Conservation (phyloP, 2,888 invertebrate species). For the Andrena haemorrhoa region DNA sequence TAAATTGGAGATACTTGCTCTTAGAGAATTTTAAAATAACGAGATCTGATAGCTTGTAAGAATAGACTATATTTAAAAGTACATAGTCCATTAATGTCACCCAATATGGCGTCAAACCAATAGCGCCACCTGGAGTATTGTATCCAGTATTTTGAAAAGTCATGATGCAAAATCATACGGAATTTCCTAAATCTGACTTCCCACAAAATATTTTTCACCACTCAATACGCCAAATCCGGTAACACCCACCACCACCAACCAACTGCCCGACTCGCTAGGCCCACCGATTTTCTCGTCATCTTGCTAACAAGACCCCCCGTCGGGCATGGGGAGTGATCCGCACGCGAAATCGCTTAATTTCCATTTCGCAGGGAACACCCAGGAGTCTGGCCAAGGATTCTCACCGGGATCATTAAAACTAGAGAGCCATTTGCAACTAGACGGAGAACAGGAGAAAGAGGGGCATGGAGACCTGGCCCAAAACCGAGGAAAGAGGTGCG, state of each 20-base stretch:
- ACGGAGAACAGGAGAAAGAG: background rate
- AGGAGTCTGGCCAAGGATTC: background rate
- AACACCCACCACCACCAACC: background rate
- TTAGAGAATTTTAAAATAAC: no score
- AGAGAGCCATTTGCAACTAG: background rate
- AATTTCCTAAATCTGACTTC: no score
- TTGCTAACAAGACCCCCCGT: conserved; percentile 2
- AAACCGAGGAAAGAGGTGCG: conserved; percentile 43
- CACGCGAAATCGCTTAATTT: conserved; percentile 27
- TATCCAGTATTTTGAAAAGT: no score
- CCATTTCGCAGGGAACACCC: conserved; percentile 23
- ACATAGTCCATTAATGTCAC: no score
- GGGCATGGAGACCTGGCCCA: background rate
- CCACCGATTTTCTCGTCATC: background rate
- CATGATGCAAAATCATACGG: no score
- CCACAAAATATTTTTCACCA: no score
- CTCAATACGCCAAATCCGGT: background rate
- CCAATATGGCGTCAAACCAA: no score
- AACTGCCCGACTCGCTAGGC: background rate
- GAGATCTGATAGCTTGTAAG: no score
- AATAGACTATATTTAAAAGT: no score
- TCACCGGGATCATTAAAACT: conserved; percentile 18
- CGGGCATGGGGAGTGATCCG: background rate
- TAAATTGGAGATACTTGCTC: no score
- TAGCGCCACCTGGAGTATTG: no score